These are phyloP conservation scores for Melipona quadrifasciata DNA, from an alignment of 1,140 invertebrate species.

Conservation along the genomic window DNA sequence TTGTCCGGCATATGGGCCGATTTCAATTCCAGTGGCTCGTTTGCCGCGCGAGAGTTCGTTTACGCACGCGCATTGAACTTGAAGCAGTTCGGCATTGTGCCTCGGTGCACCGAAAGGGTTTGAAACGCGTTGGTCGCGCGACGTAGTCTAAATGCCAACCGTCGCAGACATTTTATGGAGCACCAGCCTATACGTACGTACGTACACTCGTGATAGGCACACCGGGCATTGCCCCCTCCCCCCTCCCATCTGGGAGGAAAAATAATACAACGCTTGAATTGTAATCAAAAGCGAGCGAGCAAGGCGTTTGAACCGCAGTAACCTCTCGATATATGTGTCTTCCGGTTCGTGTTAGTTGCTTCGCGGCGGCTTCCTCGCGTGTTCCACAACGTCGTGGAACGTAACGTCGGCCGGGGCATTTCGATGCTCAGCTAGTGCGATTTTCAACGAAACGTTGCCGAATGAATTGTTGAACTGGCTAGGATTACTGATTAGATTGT, in stretches of 20 bases:
- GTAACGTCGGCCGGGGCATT: not conserved
- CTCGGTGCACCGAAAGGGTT: not conserved
- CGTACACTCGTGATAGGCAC: not conserved
- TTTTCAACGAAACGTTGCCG: not conserved
- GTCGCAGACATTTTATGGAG: slow-evolving; percentile 31
- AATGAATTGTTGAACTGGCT: too few relatives aligned
- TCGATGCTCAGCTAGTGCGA: not conserved
- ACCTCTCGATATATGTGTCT: slow-evolving; percentile 15
- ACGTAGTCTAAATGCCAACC: not conserved
- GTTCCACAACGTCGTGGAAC: not conserved
- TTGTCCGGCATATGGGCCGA: slow-evolving; percentile 26
- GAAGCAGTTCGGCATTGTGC: not conserved
- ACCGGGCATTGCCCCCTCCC: not conserved
- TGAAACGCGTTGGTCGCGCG: not conserved
- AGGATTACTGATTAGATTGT: too few relatives aligned
- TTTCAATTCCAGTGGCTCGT: slow-evolving; percentile 56
- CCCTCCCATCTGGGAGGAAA: not conserved
- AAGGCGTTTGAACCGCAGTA: slow-evolving; percentile 15
- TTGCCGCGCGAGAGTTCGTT: slow-evolving; percentile 35
- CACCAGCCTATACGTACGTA: not conserved
- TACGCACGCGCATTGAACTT: slow-evolving; percentile 10
- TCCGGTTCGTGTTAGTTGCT: not conserved
- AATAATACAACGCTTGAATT: slow-evolving; percentile 15
- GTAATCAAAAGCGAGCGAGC: slow-evolving; percentile 30
- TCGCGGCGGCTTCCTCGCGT: not conserved